Conservation (phyloP, 2,888 invertebrate species). For the Ametastegia equiseti region DNA sequence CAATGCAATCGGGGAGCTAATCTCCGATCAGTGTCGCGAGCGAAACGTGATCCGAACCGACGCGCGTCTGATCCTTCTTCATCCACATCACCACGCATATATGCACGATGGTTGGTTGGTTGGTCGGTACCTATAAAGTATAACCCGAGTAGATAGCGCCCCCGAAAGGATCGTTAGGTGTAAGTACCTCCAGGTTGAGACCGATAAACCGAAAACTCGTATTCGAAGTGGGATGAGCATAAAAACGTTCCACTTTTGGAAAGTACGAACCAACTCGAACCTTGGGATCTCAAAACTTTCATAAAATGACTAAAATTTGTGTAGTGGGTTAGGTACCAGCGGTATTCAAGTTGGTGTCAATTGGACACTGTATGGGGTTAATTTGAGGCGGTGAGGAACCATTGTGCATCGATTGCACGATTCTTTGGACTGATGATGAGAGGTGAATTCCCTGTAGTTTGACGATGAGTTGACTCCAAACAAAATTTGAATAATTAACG, state of each 20-base stretch:
- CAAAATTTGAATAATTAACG: conserved; percentile 19
- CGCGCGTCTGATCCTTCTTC: conserved; percentile 58
- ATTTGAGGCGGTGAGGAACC: neutral
- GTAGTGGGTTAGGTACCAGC: too few relatives aligned
- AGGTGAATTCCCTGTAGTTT: too few relatives aligned
- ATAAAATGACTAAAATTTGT: neutral
- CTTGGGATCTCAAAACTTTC: neutral
- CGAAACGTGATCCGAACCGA: conserved; percentile 74
- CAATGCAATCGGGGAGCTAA: conserved; percentile 74
- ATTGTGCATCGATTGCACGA: neutral
- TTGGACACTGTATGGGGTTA: too few relatives aligned
- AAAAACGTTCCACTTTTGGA: neutral
- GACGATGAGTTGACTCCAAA: neutral
- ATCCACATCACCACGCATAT: conserved; percentile 28
- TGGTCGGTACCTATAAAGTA: neutral
- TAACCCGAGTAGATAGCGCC: neutral
- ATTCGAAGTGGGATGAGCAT: neutral
- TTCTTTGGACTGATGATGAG: neutral
- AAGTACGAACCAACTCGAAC: neutral
- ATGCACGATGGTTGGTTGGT: neutral
- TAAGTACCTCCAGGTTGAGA: conserved; percentile 9
- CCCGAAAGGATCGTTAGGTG: conserved; percentile 6
- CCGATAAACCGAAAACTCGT: conserved; percentile 22
- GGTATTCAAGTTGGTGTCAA: neutral
- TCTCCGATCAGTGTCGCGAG: conserved; percentile 75